These are phyloP conservation scores for Rhysida immarginata DNA, from an alignment of 1,140 invertebrate species.

Conservation along the genomic window DNA sequence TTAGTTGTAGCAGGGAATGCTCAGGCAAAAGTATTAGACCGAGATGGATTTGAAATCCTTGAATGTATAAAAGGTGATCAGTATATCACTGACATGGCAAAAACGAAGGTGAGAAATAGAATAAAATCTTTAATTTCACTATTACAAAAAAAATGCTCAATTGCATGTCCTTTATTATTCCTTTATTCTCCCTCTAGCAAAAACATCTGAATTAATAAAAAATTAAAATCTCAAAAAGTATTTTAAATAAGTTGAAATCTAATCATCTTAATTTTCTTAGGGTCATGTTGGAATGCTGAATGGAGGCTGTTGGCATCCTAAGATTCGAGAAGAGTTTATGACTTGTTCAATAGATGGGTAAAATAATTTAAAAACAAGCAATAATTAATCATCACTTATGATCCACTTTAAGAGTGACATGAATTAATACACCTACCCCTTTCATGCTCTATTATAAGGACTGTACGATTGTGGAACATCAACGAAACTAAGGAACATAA, in stretches of 20 bases:
- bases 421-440: no score
- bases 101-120: slow-evolving; percentile 52
- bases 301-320: slow-evolving; percentile 85
- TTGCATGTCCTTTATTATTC: no score
- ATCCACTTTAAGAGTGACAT: no score
- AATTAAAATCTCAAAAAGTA: no score
- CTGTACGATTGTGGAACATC: slow-evolving; percentile 66
- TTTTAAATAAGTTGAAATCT: no score
- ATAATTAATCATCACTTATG: no score
- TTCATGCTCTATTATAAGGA: no score
- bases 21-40: slow-evolving; percentile 79
- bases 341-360: slow-evolving; percentile 78
- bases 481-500: slow-evolving; percentile 60
- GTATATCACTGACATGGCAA: slow-evolving; percentile 85
- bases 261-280: no score
- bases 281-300: slow-evolving; percentile 88
- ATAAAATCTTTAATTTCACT: not conserved
- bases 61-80: slow-evolving; percentile 95
- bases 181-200: no score
- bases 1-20: slow-evolving; percentile 77
- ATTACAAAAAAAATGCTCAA: no score
- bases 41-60: slow-evolving; percentile 88
- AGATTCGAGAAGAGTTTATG: slow-evolving; percentile 77
- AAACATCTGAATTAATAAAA: no score
- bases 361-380: no score